Evolutionary conservation across 1,140 invertebrate genomes (phyloP).

Genomic region (Lysiphlebus fabarum): DNA sequence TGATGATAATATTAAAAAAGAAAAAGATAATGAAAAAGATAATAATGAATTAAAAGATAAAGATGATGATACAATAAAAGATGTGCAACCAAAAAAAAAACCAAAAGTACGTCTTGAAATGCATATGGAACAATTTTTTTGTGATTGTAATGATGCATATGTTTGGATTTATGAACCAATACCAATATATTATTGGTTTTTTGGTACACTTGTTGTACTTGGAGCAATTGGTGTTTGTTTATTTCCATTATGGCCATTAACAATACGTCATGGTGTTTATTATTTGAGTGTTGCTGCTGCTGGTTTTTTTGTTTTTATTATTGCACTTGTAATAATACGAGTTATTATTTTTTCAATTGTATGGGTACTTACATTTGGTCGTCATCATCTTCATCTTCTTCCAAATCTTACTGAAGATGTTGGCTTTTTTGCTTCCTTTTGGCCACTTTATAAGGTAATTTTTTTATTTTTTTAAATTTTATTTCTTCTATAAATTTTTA

Average conservation of each 20-base stretch:
- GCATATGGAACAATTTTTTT: conserved; percentile 92
- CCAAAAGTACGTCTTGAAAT: conserved; percentile 80
- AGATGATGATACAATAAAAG: conserved; percentile 37
- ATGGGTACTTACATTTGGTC: conserved; percentile 85
- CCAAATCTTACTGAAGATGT: conserved; percentile 99
- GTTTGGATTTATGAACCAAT: conserved; percentile 99
- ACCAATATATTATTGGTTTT: conserved; percentile 93
- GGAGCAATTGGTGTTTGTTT: conserved; percentile 94
- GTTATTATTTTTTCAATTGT: conserved; percentile 80
- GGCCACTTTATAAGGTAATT: conserved; percentile 89
- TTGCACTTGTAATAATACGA: conserved; percentile 83
- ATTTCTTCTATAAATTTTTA: neutral
- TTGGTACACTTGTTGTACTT: conserved; percentile 86
- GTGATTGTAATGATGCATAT: conserved; percentile 92
- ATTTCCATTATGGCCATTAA: conserved; percentile 95
- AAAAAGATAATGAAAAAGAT: conserved; percentile 48
- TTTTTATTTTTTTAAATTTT: conserved; percentile 8
- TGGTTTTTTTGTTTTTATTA: conserved; percentile 89
- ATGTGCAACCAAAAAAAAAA: conserved; percentile 42
- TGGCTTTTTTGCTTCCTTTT: conserved; percentile 97
- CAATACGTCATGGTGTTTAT: conserved; percentile 92
- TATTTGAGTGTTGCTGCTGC: conserved; percentile 93
- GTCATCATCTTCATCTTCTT: conserved; percentile 94
- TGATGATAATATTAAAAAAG: conserved; percentile 51
- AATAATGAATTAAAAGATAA: conserved; percentile 56